These are phyloP conservation scores for Scyliorhinus canicula DNA, from an alignment of 2,797 vertebrate genomes.

Conservation along the genomic window DNA sequence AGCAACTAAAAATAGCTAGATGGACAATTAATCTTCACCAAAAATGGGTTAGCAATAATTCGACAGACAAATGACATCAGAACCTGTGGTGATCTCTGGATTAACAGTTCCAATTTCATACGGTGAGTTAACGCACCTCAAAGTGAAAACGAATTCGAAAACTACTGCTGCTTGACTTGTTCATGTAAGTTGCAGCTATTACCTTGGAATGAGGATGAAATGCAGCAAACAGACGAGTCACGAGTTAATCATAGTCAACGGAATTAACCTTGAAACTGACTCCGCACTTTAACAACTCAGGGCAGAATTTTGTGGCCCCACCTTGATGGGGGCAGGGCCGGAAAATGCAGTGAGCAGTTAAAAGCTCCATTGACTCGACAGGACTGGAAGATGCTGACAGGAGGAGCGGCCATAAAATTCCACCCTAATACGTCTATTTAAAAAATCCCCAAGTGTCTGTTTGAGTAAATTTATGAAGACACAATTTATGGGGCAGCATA, in stretches of 20 bases:
- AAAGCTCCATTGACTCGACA: too few species aligned
- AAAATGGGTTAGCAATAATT: background rate
- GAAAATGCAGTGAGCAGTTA: too few species aligned
- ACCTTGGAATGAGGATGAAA: background rate
- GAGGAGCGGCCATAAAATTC: too few species aligned
- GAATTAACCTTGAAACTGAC: too few species aligned
- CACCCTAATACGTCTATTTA: background rate
- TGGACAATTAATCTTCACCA: background rate
- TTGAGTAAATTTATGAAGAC: background rate
- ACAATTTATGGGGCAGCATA: too few species aligned
- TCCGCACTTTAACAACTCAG: too few species aligned
- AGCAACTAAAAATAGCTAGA: background rate
- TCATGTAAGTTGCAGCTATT: background rate
- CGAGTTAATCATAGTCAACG: too few species aligned
- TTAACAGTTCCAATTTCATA: conserved; percentile 6
- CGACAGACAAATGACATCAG: background rate
- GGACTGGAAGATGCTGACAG: too few species aligned
- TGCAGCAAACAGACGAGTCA: background rate
- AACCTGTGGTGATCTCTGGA: background rate
- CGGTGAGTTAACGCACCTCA: background rate
- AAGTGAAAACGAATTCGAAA: background rate
- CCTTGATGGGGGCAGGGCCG: too few species aligned
- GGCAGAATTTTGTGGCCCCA: too few species aligned
- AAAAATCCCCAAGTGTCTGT: background rate
- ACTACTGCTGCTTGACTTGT: background rate